Base-by-base conservation (phyloP, 2,797 vertebrate genomes). In the Chromobotia macracanthus region DNA sequence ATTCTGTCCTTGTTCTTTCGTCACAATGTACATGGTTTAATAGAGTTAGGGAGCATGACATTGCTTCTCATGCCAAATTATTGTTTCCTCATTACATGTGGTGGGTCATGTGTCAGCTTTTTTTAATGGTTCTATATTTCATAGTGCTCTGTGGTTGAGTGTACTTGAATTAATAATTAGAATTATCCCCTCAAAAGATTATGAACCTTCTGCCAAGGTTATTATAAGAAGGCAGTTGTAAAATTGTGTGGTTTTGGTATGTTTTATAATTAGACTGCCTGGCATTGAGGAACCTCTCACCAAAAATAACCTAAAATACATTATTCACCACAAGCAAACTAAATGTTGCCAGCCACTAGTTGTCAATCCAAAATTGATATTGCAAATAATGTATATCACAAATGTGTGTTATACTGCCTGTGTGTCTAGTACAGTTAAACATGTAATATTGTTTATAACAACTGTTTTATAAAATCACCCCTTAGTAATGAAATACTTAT, bases 1-100 rank as follows among this genome's bases (percentile, higher is more conserved):
- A 92, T 92, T 90, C 80, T 95, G 91, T 92, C 89, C 88, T 94
- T 94, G 92, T 91, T 90, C 91, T 88, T 94, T 92, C 93, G 92
- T 90, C 92, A 90, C 93, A 91, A 94, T 94, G 91, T 94, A 94
- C 95, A 95, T 92, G 86, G 85, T 88, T 87, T 90, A 86, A 72
- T 86, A 89, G 86, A 89, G 86, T 84, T 88, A 79, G 75, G 89
- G 83, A 86, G 86, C 79, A 80, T 72, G 84, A 86, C 77, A 86
- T 81, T 82, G 84, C 86, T 88, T 83, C 79, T 77, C 69, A 81
- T 87, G 61, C 84, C 82, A 85, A 84, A 78, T 68, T 44, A 44
- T 11, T 87, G 31, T 81, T 85, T 84, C 84, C 86, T 83, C 87
- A 87, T 80, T 89, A 86, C 87, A 84, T 89, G 58, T 87, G 88